These are phyloP conservation scores for Drosophila kurseongensis DNA, from an alignment of 1,140 invertebrate genomes.

Conservation along the genomic window DNA sequence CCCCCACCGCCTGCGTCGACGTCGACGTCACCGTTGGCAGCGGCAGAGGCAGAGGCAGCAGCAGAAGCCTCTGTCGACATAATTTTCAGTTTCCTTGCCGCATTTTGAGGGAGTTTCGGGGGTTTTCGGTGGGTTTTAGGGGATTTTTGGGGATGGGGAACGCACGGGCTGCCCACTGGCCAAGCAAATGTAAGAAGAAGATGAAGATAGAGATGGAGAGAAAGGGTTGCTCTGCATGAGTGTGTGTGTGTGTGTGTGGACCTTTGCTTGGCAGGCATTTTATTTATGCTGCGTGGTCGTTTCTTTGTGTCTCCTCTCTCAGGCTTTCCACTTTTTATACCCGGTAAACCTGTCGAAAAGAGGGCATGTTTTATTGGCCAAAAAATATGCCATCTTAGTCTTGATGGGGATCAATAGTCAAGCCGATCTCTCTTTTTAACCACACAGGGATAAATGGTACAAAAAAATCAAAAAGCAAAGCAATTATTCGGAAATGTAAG, in stretches of 20 bases:
- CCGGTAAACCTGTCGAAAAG: neutral
- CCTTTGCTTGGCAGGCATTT: constrained; percentile 69
- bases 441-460: neutral
- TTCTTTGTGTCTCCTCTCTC: constrained; percentile 55
- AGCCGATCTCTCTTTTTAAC: neutral
- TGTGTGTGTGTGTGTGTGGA: constrained; percentile 40
- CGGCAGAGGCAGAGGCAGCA: constrained; percentile 4
- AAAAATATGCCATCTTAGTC: neutral
- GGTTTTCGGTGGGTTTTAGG: constrained; percentile 7
- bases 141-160: constrained; percentile 18
- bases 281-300: constrained; percentile 79
- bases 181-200: constrained; percentile 3
- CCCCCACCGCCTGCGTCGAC: constrained; percentile 23
- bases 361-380: constrained; percentile 2
- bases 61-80: constrained; percentile 50
- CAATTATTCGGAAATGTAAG: no score
- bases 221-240: constrained; percentile 49
- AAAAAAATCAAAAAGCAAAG: no score
- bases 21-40: constrained; percentile 11
- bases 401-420: no score
- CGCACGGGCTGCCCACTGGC: constrained; percentile 28
- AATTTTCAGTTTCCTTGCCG: constrained; percentile 71
- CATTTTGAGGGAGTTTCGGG: constrained; percentile 18
- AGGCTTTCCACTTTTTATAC: neutral
- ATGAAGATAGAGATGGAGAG: constrained; percentile 5